Evolutionary conservation across 2,797 vertebrate genomes (phyloP), one percentile per base, ranked within the genome.

Genomic region (Anableps anableps): DNA sequence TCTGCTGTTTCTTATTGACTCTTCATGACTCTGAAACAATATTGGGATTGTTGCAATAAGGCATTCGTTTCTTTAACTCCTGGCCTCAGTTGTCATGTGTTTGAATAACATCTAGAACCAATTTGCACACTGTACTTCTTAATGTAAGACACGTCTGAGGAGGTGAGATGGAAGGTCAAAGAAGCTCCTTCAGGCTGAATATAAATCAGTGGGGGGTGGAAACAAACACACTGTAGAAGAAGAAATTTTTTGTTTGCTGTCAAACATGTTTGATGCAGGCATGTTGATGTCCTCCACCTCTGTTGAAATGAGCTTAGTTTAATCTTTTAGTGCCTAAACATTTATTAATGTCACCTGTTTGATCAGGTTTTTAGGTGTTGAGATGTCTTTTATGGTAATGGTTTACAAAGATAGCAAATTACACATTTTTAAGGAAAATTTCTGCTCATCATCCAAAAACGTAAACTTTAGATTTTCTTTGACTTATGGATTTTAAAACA

Each of bases 71-170:
- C 53, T 68, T 14, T 41, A 68, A 41, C 26, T 45, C 23, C 68
- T 17, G n/a, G 38, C 26, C 41, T 71, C 41, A 41, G 17, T 26
- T 36, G 31, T 74, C 72, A 38, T 21, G 17, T 60, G 41, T 47
- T 60, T 75, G 38, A 75, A 60, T 47, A 75, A 62, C 38, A 47
- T 47, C 19, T 21, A 62, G 55, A 62, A 23, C 34, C 19, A 47
- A 62, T 45, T 60, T 58, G 41, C 38, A 45, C 23, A 26, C 38
- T n/a, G 66, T 43, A 26, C 41, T 43, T 45, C 41, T 45, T 43
- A 71, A 71, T 71, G 68, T 71, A 45, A 71, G 68, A 71, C 68
- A 74, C 19, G 72, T 74, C 31, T 36, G 31, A 51, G 41, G 41
- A 64, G 58, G 10, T 76, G 58, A 47, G 11, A 48, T 48, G 58